A percentile compares a stretch with the other conserved stretches of the same genome.
Conservation (phyloP, 2,113 vertebrate species). For the Eonycteris spelaea region DNA sequence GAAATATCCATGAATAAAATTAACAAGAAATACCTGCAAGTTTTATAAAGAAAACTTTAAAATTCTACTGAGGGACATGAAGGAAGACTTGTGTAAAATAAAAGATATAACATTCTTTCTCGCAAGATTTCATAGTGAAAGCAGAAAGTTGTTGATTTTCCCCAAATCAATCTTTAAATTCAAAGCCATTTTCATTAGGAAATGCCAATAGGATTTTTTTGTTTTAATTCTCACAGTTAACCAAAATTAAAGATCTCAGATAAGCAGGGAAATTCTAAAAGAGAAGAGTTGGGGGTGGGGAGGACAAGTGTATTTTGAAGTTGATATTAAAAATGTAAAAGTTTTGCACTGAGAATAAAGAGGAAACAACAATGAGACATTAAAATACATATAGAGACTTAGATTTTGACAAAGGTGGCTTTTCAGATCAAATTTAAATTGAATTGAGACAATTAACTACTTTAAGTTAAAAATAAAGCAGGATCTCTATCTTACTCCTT, state of each 20-base stretch:
- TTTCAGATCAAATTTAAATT: neutral
- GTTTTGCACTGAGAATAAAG: neutral
- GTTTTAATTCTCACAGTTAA: neutral
- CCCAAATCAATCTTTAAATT: slow-evolving; percentile 20
- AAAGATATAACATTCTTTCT: neutral
- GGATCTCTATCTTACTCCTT: neutral
- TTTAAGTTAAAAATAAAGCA: slow-evolving; percentile 22
- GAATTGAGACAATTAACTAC: neutral
- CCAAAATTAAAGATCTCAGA: neutral
- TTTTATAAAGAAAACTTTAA: slow-evolving; percentile 47
- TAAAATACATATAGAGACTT: neutral
- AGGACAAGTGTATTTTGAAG: neutral
- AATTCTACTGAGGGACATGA: neutral
- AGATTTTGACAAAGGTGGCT: neutral
- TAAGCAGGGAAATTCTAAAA: neutral
- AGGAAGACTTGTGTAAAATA: slow-evolving; percentile 4
- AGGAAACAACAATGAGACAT: neutral
- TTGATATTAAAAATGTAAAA: slow-evolving; percentile 4
- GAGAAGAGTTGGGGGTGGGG: neutral
- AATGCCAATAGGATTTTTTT: neutral
- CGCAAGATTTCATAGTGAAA: neutral
- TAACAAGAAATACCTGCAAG: slow-evolving; percentile 35
- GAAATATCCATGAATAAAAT: slow-evolving; percentile 41
- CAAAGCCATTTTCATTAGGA: slow-evolving; percentile 26
- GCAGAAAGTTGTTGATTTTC: neutral